phyloP scores from a whole-genome alignment of 2,113 vertebrate genomes.

The Hipposideros armiger region DNA sequence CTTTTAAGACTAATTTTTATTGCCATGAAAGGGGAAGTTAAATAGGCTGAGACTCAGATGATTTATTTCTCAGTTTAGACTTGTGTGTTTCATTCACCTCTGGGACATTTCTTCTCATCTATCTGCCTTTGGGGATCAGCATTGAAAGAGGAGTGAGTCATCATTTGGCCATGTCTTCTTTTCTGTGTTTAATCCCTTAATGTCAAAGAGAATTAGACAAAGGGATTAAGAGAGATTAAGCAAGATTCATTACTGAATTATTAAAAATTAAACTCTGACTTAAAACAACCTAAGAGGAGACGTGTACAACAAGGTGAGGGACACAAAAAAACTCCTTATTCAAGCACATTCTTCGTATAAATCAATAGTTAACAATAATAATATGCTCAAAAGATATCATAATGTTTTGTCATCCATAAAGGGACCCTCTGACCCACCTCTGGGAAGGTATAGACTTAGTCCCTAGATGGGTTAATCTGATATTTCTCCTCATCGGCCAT shows the following conservation, averaged over 20 bases:
- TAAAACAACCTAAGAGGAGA: slow-evolving; percentile 44
- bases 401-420: background rate
- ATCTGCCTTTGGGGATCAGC: slow-evolving; percentile 50
- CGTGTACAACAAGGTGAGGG: background rate
- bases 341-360: background rate
- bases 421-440: background rate
- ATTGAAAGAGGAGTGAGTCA: slow-evolving; percentile 72
- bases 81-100: slow-evolving; percentile 36
- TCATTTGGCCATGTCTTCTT: background rate
- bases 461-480: background rate
- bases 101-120: background rate
- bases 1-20: slow-evolving; percentile 28
- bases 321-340: slow-evolving; percentile 13
- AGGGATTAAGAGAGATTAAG: slow-evolving; percentile 77
- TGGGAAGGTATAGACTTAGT: background rate
- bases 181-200: slow-evolving; percentile 76
- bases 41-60: background rate
- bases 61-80: slow-evolving; percentile 35
- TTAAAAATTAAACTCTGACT: slow-evolving; percentile 76
- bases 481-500: background rate
- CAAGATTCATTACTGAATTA: slow-evolving; percentile 77
- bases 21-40: slow-evolving; percentile 48
- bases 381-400: background rate
- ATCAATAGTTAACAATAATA: background rate
- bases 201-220: slow-evolving; percentile 81